These are phyloP conservation scores for Eupithecia vulgata DNA, from an alignment of 2,888 invertebrate species.

Conservation along the genomic window DNA sequence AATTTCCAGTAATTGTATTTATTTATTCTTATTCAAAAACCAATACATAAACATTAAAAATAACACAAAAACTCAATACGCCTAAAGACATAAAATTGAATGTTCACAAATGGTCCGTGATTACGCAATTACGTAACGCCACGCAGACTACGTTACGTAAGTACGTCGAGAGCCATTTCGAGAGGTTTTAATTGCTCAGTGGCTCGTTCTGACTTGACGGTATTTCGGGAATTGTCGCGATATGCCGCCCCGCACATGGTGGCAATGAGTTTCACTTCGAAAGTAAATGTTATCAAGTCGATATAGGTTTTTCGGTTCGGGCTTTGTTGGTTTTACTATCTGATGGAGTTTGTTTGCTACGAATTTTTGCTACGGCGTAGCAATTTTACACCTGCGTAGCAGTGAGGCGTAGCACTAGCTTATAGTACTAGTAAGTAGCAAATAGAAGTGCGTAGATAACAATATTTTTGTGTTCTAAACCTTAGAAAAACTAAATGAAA, in stretches of 20 bases:
- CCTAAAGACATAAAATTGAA: neutral
- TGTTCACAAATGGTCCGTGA: slow-evolving; percentile 5
- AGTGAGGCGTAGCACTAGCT: neutral
- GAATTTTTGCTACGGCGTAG: neutral
- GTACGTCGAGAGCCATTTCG: slow-evolving; percentile 6
- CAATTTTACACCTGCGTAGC: neutral
- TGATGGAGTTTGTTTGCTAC: neutral
- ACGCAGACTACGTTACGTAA: slow-evolving; percentile 6
- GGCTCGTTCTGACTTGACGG: slow-evolving; percentile 6
- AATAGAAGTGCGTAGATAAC: neutral
- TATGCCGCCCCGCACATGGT: slow-evolving; percentile 1
- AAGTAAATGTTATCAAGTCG: neutral
- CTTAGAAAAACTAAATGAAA: neutral
- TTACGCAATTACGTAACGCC: slow-evolving; percentile 8
- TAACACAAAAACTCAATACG: neutral
- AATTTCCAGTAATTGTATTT: neutral
- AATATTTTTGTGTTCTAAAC: neutral
- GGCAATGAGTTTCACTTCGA: slow-evolving; percentile 7
- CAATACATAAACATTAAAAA: no score
- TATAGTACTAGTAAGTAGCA: neutral
- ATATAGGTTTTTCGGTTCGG: neutral
- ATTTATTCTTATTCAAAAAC: neutral
- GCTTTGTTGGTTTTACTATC: neutral
- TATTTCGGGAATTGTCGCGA: slow-evolving; percentile 40
- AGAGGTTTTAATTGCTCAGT: slow-evolving; percentile 12